Base-by-base conservation (phyloP, 37 sponge, comb jelly and placozoan species). In the Tethya wilhelma region DNA sequence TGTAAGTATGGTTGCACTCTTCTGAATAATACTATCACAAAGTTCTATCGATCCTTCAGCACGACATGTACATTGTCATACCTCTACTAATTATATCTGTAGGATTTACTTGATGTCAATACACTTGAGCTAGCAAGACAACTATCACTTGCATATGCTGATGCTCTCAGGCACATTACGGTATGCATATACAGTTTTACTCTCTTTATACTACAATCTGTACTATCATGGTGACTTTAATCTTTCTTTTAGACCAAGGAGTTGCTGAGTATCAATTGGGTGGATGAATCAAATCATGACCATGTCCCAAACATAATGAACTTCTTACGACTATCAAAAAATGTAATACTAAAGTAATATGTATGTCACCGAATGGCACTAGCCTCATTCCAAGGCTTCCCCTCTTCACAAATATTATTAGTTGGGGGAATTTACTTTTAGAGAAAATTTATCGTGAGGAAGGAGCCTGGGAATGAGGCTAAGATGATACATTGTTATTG, bases 111-210 rank as follows among this genome's bases (percentile, higher is more conserved):
- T 20, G 92, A 91, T 73, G 74, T 86, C 9, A 91, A 91, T 59
- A 83, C 83, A 20, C 73, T 91, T 30, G 92, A 91, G 64, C 69
- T 91, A 1, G 83, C 87, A 23, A 46, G 92, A 78, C 92, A 91
- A 62, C 69, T 91, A 33, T 58, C 86, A 5, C 9, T 86, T 1
- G 38, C 57, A 31, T 91, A 68, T 59, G 68, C 69, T 4, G 34
- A 67, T 17, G 29, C 77, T 37, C 69, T 91, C 42, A 86, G 84
- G 33, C 32, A 82, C 0, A 67, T 91, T 31, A 63, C 62, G 64
- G 92, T 91, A 36, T 79, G 87, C n/a, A 6, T 26, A n/a, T n/a
- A n/a, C 53, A 9, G 9, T 14, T 14, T 14, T 14, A 19, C 14
- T 49, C 14, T 49, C n/a, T n/a, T n/a, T n/a, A n/a, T n/a, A n/a